phyloP scores from a whole-genome alignment of 2,113 vertebrate species.

The Peromyscus californicus region DNA sequence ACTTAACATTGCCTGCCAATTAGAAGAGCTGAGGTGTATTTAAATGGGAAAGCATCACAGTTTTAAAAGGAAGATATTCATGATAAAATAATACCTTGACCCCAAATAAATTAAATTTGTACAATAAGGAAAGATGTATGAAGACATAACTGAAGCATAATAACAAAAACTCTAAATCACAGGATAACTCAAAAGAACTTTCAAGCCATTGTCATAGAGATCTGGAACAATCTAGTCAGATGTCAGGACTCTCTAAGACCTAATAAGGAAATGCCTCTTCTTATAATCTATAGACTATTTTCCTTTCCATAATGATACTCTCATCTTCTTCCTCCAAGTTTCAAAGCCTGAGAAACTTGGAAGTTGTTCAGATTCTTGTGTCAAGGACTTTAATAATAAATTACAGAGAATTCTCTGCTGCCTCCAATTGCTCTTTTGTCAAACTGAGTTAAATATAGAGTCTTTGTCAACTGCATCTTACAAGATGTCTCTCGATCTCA shows the following conservation, averaged over 20 bases:
- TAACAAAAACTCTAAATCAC: not conserved
- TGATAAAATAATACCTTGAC: not conserved
- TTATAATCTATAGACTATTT: not conserved
- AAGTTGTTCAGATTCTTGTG: not conserved
- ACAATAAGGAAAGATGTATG: not conserved
- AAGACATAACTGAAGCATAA: not conserved
- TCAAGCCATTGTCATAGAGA: not conserved
- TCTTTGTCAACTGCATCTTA: not conserved
- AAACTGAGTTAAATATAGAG: slow-evolving; percentile 21
- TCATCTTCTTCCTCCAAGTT: not conserved
- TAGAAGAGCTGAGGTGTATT: slow-evolving; percentile 16
- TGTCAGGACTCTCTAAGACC: not conserved
- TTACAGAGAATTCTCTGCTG: slow-evolving; percentile 13
- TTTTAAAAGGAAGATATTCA: slow-evolving; percentile 10
- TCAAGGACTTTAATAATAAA: slow-evolving; percentile 42
- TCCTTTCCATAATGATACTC: slow-evolving; percentile 31
- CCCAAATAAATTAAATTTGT: not conserved
- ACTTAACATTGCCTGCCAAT: not conserved
- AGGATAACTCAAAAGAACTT: not conserved
- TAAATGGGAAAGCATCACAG: not conserved
- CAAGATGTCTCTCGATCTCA: slow-evolving; percentile 45
- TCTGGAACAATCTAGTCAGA: not conserved
- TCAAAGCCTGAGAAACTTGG: slow-evolving; percentile 3
- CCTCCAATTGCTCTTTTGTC: slow-evolving; percentile 21
- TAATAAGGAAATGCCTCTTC: not conserved